Conservation (phyloP, 2,888 invertebrate genomes). For the Sesia bembeciformis region DNA sequence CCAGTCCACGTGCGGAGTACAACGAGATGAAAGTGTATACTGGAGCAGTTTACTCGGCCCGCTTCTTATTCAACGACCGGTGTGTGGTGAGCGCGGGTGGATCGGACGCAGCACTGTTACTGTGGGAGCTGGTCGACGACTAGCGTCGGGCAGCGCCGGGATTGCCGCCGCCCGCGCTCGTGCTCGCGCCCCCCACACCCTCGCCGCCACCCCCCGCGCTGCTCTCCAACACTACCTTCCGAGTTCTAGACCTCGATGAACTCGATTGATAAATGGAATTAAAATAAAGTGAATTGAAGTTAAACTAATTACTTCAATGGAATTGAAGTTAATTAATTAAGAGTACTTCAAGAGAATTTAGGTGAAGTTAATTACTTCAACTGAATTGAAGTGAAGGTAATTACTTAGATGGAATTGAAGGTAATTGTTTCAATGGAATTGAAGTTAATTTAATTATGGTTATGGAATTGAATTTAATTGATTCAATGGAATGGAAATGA, state of each 20-base stretch:
- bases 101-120: slow-evolving; percentile 90
- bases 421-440: too few species aligned
- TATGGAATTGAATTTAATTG: too few species aligned
- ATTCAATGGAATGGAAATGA: too few species aligned
- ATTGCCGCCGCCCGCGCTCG: slow-evolving; percentile 44
- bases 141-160: slow-evolving; percentile 66
- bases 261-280: slow-evolving; percentile 37
- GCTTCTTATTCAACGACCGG: slow-evolving; percentile 90
- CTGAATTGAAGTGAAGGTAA: too few species aligned
- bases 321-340: too few species aligned
- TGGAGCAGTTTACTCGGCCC: slow-evolving; percentile 83
- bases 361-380: too few species aligned
- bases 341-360: too few species aligned
- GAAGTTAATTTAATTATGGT: too few species aligned
- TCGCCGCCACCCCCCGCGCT: slow-evolving; percentile 48
- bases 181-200: slow-evolving; percentile 56
- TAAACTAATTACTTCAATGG: too few species aligned
- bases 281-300: too few species aligned
- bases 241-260: slow-evolving; percentile 54
- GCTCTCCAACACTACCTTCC: slow-evolving; percentile 36
- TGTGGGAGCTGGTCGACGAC: slow-evolving; percentile 91
- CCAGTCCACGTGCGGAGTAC: slow-evolving; percentile 89
- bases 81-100: slow-evolving; percentile 91
- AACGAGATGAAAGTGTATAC: slow-evolving; percentile 92
- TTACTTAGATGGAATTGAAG: too few species aligned